phyloP scores from a whole-genome alignment of 2,113 vertebrate species.

The Dicaeum eximium region DNA sequence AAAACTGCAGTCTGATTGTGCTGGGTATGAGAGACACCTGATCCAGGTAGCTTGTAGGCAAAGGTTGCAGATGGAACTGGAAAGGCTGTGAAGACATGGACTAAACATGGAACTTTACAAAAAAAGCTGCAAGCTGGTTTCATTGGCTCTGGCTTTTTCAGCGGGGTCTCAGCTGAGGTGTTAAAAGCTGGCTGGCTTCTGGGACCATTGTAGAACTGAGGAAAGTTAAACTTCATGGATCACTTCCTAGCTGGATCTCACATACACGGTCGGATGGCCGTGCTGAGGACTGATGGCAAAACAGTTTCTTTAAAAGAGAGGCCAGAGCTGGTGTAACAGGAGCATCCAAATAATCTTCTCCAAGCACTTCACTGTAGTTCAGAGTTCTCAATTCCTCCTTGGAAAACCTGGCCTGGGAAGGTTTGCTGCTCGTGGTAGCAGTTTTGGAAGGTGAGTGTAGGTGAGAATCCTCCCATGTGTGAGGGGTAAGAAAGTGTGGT shows the following conservation, averaged over 20 bases:
- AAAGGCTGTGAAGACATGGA: not conserved
- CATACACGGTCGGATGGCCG: rapidly evolving
- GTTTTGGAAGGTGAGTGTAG: not conserved
- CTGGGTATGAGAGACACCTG: not conserved
- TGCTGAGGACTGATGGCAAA: not conserved
- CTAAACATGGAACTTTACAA: not conserved
- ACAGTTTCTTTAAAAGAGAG: not conserved
- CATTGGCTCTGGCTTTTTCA: not conserved
- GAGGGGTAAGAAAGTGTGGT: not conserved
- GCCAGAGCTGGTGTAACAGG: rapidly evolving
- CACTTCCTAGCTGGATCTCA: not conserved
- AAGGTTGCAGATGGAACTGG: not conserved
- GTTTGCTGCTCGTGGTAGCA: not conserved
- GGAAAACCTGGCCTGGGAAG: not conserved
- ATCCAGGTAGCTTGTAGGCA: not conserved
- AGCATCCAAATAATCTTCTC: not conserved
- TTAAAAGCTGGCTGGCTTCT: not conserved
- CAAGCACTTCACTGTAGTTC: not conserved
- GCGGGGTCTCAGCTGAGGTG: not conserved
- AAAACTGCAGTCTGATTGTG: not conserved
- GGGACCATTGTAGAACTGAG: not conserved
- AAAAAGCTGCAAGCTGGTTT: not conserved
- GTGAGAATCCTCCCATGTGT: not conserved
- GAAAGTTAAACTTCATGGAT: not conserved
- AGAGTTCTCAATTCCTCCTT: not conserved